A percentile compares a stretch with the other conserved stretches of the same genome.
Evolutionary conservation across 1,140 invertebrate species (phyloP).

Genomic region (Anastatus disparis): DNA sequence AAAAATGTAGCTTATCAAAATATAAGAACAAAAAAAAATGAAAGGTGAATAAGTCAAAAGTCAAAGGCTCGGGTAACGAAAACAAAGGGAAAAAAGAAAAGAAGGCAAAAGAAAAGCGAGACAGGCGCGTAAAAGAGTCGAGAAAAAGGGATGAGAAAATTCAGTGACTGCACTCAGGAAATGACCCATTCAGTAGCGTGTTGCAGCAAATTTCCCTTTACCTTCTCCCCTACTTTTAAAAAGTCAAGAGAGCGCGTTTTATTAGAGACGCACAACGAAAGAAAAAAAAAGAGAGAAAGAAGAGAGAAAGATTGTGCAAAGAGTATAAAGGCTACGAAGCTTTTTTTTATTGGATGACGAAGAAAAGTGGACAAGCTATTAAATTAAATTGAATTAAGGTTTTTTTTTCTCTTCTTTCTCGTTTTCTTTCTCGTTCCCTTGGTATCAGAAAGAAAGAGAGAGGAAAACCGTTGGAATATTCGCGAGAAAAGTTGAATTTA

Average conservation of each 20-base stretch:
- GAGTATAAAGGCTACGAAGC: too few relatives aligned
- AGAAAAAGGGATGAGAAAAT: too few relatives aligned
- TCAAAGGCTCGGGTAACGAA: too few relatives aligned
- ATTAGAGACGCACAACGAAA: not conserved
- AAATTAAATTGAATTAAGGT: constrained; percentile 1
- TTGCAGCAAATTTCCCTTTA: not conserved
- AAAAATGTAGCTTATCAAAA: too few relatives aligned
- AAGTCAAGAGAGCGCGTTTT: constrained; percentile 1
- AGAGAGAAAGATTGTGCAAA: too few relatives aligned
- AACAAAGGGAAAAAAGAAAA: constrained; percentile 3
- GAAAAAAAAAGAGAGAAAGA: too few relatives aligned
- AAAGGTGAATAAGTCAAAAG: too few relatives aligned
- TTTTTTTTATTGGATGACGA: not conserved
- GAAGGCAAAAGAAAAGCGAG: not conserved
- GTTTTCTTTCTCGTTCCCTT: too few relatives aligned
- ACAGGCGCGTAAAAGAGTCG: not conserved
- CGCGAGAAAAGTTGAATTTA: not conserved
- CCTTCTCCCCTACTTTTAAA: not conserved
- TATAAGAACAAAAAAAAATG: too few relatives aligned
- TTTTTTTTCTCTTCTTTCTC: too few relatives aligned
- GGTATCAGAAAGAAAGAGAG: too few relatives aligned
- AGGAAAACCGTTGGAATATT: not conserved
- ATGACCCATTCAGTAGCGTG: not conserved
- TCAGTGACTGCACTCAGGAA: not conserved
- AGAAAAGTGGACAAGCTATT: not conserved